Evolutionary conservation across 2,113 vertebrate genomes (phyloP).

Genomic region (Dascyllus trimaculatus): DNA sequence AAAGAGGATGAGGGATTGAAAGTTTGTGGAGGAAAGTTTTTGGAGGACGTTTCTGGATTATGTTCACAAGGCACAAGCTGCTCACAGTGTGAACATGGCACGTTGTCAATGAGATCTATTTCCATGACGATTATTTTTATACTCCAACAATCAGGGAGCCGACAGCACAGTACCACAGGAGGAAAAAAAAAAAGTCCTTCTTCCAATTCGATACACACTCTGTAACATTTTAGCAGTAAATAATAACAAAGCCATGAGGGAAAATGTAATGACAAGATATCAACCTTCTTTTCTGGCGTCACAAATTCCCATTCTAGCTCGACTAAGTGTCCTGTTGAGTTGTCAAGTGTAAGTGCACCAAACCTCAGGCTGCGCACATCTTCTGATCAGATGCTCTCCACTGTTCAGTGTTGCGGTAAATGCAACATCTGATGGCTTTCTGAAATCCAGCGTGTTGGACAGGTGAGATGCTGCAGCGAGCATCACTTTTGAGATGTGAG

Average conservation of each 20-base stretch:
- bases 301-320: constrained; percentile 65
- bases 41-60: constrained; percentile 89
- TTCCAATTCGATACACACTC: constrained; percentile 78
- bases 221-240: constrained; percentile 77
- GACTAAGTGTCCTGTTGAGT: constrained; percentile 77
- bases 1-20: constrained; percentile 82
- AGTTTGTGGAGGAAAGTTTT: constrained; percentile 86
- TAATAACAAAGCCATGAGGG: constrained; percentile 75
- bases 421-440: constrained; percentile 85
- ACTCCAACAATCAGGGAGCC: constrained; percentile 83
- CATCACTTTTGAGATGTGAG: constrained; percentile 82
- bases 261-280: constrained; percentile 77
- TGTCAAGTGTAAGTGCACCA: constrained; percentile 72
- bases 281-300: constrained; percentile 63
- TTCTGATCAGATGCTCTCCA: constrained; percentile 79
- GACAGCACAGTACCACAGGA: constrained; percentile 79
- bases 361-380: constrained; percentile 63
- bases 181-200: constrained; percentile 66
- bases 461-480: constrained; percentile 84
- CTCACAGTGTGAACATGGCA: constrained; percentile 95
- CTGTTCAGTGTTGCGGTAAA: constrained; percentile 86
- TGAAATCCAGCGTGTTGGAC: constrained; percentile 83
- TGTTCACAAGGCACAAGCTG: constrained; percentile 89
- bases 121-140: constrained; percentile 91
- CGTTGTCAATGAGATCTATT: constrained; percentile 92